Conservation (phyloP, 1,140 invertebrate species). For the Pogonus chalceus region DNA sequence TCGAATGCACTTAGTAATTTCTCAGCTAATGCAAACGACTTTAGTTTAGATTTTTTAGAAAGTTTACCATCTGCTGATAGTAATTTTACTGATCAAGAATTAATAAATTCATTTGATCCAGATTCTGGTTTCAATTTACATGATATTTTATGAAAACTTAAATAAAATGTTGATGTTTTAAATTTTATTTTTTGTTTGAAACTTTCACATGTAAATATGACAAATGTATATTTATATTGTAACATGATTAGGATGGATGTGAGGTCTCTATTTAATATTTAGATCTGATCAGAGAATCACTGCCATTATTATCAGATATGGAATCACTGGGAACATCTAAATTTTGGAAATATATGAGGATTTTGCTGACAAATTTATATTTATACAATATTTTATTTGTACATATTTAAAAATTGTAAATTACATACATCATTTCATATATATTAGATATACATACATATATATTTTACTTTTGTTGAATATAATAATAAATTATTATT, state of each 20-base stretch:
- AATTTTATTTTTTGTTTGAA: not conserved
- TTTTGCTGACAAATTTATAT: no score
- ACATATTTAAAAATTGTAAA: no score
- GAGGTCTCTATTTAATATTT: not conserved
- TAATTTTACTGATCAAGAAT: conserved; percentile 63
- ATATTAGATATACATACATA: no score
- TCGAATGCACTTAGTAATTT: conserved; percentile 39
- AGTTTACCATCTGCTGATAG: conserved; percentile 59
- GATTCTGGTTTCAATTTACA: conserved; percentile 42
- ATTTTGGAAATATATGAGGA: no score
- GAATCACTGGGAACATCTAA: no score
- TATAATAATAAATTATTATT: no score
- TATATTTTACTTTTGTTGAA: no score
- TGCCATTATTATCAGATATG: no score
- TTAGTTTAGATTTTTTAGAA: conserved; percentile 71
- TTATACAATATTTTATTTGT: no score
- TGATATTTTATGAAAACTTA: conserved; percentile 17
- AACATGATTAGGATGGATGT: not conserved
- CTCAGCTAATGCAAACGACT: conserved; percentile 52
- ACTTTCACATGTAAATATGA: not conserved
- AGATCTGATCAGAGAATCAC: not conserved
- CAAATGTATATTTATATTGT: not conserved
- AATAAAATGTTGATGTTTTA: not conserved
- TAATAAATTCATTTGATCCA: conserved; percentile 58
- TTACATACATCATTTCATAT: no score